A percentile compares a stretch with the other conserved stretches of the same genome.
phyloP scores from a whole-genome alignment of 1,140 invertebrate species.

The Drosophila kepulauana region DNA sequence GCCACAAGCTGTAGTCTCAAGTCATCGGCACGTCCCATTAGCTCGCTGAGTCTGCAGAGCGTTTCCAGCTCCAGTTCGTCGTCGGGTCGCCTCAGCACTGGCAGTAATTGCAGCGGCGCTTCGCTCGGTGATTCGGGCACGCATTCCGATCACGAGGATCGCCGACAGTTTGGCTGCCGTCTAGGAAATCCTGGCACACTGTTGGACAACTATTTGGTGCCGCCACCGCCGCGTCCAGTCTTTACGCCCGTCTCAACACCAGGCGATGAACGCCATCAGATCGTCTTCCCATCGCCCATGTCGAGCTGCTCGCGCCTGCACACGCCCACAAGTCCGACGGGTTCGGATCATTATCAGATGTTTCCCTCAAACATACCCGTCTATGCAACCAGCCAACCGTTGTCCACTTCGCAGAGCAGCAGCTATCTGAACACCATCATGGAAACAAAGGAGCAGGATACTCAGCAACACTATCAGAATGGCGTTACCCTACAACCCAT shows the following conservation, averaged over 20 bases:
- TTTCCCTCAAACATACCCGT: conserved; percentile 85
- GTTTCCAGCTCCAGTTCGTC: conserved; percentile 90
- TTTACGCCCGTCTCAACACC: conserved; percentile 80
- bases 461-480: conserved; percentile 71
- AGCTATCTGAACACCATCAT: conserved; percentile 79
- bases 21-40: conserved; percentile 87
- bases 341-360: conserved; percentile 81
- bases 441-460: conserved; percentile 78
- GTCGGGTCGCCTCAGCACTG: conserved; percentile 91
- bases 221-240: conserved; percentile 86
- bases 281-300: conserved; percentile 78
- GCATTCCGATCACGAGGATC: conserved; percentile 93
- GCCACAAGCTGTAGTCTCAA: conserved; percentile 81
- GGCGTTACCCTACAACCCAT: conserved; percentile 82
- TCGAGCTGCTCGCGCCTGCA: conserved; percentile 70
- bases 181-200: conserved; percentile 84
- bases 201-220: conserved; percentile 86
- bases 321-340: conserved; percentile 80
- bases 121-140: conserved; percentile 93
- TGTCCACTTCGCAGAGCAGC: conserved; percentile 67
- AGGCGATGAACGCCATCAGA: conserved; percentile 78
- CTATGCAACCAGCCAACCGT: conserved; percentile 63
- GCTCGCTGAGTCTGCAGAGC: conserved; percentile 90
- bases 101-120: conserved; percentile 90
- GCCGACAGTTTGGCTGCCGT: conserved; percentile 87